phyloP scores from a whole-genome alignment of 2,113 vertebrate species.

The Mormyrus lacerda region DNA sequence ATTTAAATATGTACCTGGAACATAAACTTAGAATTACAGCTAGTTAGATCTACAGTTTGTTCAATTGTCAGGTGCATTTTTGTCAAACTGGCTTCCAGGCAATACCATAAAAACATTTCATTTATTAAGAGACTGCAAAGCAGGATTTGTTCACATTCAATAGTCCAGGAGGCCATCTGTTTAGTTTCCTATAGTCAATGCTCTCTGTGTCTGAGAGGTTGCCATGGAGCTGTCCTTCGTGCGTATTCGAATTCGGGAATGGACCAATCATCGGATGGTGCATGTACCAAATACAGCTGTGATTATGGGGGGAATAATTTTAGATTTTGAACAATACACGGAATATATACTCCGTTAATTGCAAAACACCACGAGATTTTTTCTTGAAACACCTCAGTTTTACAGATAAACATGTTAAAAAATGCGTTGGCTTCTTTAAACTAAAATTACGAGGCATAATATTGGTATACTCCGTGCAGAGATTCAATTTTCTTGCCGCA shows the following conservation, averaged over 20 bases:
- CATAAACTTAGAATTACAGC: background rate
- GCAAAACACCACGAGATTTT: background rate
- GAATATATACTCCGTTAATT: background rate
- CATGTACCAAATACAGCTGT: background rate
- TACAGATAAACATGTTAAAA: background rate
- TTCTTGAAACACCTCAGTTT: background rate
- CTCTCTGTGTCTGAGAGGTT: background rate
- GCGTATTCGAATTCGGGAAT: background rate
- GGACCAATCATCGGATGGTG: background rate
- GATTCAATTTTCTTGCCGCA: conserved; percentile 20
- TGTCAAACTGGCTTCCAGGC: background rate
- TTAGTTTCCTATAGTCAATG: background rate
- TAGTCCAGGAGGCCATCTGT: background rate
- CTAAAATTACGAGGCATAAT: background rate
- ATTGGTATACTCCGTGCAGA: conserved; percentile 32
- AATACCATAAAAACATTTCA: background rate
- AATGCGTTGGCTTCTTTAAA: background rate
- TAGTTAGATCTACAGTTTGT: background rate
- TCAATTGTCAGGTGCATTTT: background rate
- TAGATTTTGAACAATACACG: background rate
- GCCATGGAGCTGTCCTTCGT: background rate
- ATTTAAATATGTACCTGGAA: background rate
- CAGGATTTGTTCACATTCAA: background rate
- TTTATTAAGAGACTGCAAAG: background rate
- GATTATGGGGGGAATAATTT: background rate